Evolutionary conservation across 2,113 vertebrate species (phyloP), one percentile per base, ranked within the genome.

Genomic region (Syngnathus scovelli): DNA sequence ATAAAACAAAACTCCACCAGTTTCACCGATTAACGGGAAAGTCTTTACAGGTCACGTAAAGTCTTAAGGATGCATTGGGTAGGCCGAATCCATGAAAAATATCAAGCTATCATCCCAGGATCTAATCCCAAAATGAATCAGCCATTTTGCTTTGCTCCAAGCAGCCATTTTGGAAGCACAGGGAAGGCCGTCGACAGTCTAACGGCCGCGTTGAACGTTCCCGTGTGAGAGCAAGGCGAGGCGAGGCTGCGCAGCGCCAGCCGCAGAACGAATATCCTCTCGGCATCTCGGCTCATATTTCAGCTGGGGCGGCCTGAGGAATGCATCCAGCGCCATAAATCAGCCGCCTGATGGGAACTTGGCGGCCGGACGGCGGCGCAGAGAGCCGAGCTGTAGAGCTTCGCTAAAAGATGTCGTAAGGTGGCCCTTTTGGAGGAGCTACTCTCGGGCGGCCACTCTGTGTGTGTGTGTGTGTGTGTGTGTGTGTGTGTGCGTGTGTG

Each of bases 251-350:
- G 15, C 15, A 46, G 44, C 44, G 44, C 11, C 27, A 33, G 27
- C 27, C 33, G 33, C 55, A 4, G 55, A 36, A 6, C 36, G 81
- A 91, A 90, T 83, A 86, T 89, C 88, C 88, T 90, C 92, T 70
- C 82, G 89, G 91, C 91, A 90, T 93, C 90, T 89, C 88, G 83
- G 93, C 94, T 96, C 93, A 89, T 93, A 91, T 95, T 95, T 95
- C 94, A 95, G 85, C 93, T 90, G 89, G 94, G 92, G 91, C 92
- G 93, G 92, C 91, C 92, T 89, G 90, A 92, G 91, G 93, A 95
- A 94, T 93, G 84, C 94, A 96, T 94, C 92, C 90, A 91, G 91
- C 92, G 85, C 91, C 94, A 95, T 98, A 96, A 97, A 98, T 96
- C 95, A 96, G 90, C 79, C 78, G 82, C 92, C 81, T 93, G 94